phyloP scores from a whole-genome alignment of 2,797 vertebrate species.

The Austrolebias charrua region DNA sequence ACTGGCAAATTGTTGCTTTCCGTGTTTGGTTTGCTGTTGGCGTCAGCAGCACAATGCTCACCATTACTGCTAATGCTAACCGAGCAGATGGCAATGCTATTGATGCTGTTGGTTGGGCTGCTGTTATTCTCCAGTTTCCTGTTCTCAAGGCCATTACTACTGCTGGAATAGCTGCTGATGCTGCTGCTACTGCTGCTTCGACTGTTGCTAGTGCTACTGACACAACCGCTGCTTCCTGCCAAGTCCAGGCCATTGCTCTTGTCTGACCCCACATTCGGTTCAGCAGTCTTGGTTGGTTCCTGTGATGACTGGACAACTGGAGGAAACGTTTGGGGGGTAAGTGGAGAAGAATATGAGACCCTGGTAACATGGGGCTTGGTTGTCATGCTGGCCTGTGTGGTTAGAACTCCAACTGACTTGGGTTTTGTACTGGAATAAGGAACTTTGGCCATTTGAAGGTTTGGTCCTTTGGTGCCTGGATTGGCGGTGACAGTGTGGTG shows the following conservation, averaged over 20 bases:
- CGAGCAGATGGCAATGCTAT: constrained; percentile 57
- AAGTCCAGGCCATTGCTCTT: constrained; percentile 71
- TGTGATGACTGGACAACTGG: constrained; percentile 68
- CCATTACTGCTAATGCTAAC: constrained; percentile 72
- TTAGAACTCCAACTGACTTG: constrained; percentile 81
- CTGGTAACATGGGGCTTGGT: constrained; percentile 84
- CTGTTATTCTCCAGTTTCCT: constrained; percentile 59
- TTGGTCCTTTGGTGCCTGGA: constrained; percentile 80
- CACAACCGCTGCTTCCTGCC: constrained; percentile 65
- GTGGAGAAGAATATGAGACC: constrained; percentile 82
- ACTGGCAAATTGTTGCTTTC: constrained; percentile 53
- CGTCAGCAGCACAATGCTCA: constrained; percentile 60
- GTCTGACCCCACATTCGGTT: constrained; percentile 67
- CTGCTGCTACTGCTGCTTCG: constrained; percentile 76
- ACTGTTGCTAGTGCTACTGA: constrained; percentile 73
- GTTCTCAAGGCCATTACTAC: constrained; percentile 67
- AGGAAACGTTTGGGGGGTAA: constrained; percentile 81
- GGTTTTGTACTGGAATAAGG: constrained; percentile 84
- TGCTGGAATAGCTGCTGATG: constrained; percentile 73
- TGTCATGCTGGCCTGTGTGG: constrained; percentile 85
- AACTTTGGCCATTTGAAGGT: constrained; percentile 83
- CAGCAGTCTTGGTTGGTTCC: constrained; percentile 70
- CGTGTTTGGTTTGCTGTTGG: constrained; percentile 51
- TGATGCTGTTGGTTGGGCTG: constrained; percentile 54
- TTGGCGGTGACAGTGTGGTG: constrained; percentile 86